Evolutionary conservation across 1,140 invertebrate genomes (phyloP).

Genomic region (Cryptotermes secundus): DNA sequence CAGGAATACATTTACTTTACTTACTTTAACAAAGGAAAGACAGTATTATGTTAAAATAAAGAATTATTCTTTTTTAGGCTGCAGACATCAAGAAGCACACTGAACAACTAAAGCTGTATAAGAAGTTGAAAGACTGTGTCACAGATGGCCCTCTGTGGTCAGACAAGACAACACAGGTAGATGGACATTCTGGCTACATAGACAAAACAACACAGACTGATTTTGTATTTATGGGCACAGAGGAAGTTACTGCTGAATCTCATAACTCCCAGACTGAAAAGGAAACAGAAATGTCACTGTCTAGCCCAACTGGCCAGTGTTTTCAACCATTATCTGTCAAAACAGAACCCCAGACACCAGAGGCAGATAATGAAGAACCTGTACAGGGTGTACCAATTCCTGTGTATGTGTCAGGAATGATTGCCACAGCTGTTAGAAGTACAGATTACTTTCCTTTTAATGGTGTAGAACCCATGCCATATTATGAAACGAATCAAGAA

Average conservation of each 20-base stretch:
- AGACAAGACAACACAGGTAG: neutral
- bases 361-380: neutral
- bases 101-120: slow-evolving; percentile 2
- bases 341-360: neutral
- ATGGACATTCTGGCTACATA: neutral
- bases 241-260: neutral
- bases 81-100: slow-evolving; percentile 2
- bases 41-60: too few species aligned
- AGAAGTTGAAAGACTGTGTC: neutral
- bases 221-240: neutral
- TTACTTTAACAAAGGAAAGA: too few species aligned
- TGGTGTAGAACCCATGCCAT: neutral
- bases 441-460: neutral
- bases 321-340: neutral
- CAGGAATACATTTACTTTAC: too few species aligned
- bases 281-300: neutral
- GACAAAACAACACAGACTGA: neutral
- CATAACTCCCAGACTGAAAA: neutral
- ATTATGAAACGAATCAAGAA: neutral
- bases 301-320: neutral
- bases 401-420: slow-evolving; percentile 4
- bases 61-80: slow-evolving; percentile 15
- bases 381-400: slow-evolving; percentile 7
- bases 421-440: neutral
- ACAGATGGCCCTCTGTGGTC: neutral